These are phyloP conservation scores for Augochlora pura DNA, from an alignment of 1,140 invertebrate species.

Conservation along the genomic window DNA sequence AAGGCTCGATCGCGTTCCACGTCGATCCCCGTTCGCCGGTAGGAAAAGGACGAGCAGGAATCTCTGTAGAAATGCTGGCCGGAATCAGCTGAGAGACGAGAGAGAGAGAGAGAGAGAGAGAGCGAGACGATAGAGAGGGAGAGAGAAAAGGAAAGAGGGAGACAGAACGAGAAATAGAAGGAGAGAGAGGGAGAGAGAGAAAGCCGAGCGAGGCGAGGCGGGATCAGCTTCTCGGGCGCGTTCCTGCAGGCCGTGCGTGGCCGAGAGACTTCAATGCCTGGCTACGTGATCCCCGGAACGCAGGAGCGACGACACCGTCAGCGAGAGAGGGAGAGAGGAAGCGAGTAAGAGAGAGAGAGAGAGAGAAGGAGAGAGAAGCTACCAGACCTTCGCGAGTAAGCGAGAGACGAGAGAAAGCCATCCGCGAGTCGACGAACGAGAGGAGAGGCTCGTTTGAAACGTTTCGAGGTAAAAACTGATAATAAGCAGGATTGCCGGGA, in stretches of 20 bases:
- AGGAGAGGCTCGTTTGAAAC: background rate
- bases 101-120: no score
- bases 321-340: background rate
- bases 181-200: no score
- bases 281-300: constrained; percentile 47
- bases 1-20: no score
- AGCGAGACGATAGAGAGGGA: background rate
- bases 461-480: background rate
- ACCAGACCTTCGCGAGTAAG: background rate
- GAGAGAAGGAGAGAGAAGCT: background rate
- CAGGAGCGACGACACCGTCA: constrained; percentile 40
- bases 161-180: background rate
- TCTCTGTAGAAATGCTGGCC: no score
- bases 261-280: constrained; percentile 59
- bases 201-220: constrained; percentile 4
- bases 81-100: constrained; percentile 9
- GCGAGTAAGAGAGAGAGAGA: background rate
- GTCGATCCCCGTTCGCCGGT: no score
- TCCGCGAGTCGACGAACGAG: background rate
- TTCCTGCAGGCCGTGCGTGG: constrained; percentile 1
- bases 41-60: no score
- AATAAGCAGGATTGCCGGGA: background rate
- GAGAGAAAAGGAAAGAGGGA: background rate
- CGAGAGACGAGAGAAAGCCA: background rate
- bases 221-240: background rate